Percentiles rank a stretch among this genome's conserved stretches.
phyloP scores from a whole-genome alignment of 23 tunicate species.

The Styela clava region DNA sequence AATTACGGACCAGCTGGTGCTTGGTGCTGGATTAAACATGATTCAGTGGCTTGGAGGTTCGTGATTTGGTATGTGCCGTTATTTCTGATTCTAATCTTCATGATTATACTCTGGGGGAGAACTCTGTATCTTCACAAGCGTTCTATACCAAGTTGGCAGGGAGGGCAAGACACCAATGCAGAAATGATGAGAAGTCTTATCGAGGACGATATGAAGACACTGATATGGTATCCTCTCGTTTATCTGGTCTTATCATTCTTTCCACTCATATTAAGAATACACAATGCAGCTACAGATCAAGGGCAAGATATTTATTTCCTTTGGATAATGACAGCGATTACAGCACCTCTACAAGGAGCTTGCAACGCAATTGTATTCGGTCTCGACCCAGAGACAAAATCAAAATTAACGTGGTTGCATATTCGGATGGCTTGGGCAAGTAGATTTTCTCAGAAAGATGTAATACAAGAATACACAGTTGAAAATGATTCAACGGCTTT shows the following conservation, averaged over 20 bases:
- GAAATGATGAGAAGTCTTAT: conserved; percentile 37
- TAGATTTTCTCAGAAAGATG: conserved; percentile 30
- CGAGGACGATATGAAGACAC: conserved; percentile 70
- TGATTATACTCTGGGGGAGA: conserved; percentile 47
- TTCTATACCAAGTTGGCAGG: conserved; percentile 44
- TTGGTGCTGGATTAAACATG: conserved; percentile 97
- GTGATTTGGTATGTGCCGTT: conserved; percentile 86
- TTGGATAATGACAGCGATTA: conserved; percentile 77
- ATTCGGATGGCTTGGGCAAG: conserved; percentile 61
- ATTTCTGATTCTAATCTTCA: conserved; percentile 38
- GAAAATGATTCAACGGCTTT: conserved; percentile 14
- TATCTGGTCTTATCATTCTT: conserved; percentile 73
- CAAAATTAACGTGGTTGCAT: conserved; percentile 57
- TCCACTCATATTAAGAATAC: conserved; percentile 82
- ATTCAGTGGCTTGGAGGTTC: conserved; percentile 71
- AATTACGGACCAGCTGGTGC: conserved; percentile 98
- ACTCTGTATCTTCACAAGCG: conserved; percentile 53
- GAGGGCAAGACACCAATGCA: conserved; percentile 61
- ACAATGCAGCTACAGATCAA: conserved; percentile 78
- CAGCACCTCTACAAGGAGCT: conserved; percentile 94
- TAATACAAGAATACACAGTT: conserved; percentile 70
- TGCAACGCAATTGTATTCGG: conserved; percentile 92
- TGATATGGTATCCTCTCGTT: conserved; percentile 73
- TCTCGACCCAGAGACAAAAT: conserved; percentile 74
- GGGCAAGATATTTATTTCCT: conserved; percentile 74